Evolutionary conservation across 2,888 invertebrate species (phyloP).

Genomic region (Lysandra coridon): DNA sequence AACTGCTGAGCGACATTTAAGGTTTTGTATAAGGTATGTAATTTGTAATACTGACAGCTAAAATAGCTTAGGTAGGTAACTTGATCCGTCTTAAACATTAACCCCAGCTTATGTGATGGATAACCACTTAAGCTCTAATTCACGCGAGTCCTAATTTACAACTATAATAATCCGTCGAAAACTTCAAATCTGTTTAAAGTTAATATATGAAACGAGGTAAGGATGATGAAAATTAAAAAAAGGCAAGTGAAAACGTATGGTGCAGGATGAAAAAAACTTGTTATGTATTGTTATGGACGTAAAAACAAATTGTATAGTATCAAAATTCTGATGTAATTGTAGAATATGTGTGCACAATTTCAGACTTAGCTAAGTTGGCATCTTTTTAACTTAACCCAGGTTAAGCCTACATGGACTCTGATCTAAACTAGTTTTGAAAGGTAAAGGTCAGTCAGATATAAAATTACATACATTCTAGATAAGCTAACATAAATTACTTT

Average conservation of each 20-base stretch:
- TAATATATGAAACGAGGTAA: too few relatives aligned
- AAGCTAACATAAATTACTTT: not conserved
- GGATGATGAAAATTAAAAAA: too few relatives aligned
- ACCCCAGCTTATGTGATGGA: not conserved
- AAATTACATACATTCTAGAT: constrained; percentile 8
- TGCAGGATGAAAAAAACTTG: too few relatives aligned
- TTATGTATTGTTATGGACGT: too few relatives aligned
- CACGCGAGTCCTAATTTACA: not conserved
- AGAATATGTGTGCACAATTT: too few relatives aligned
- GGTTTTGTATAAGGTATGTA: not conserved
- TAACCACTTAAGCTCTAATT: not conserved
- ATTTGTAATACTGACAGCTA: not conserved
- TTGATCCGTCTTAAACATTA: not conserved
- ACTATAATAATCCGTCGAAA: not conserved
- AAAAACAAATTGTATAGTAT: too few relatives aligned
- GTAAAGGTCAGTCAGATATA: not conserved
- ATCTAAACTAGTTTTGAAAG: not conserved
- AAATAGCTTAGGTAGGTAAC: not conserved
- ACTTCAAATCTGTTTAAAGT: not conserved
- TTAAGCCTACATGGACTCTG: not conserved
- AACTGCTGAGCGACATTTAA: not conserved
- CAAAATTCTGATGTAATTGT: too few relatives aligned
- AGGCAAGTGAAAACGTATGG: too few relatives aligned
- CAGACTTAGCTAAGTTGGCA: too few relatives aligned
- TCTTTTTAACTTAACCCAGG: too few relatives aligned